Conservation (phyloP, 2,888 invertebrate species). For the Rhagonycha fulva region DNA sequence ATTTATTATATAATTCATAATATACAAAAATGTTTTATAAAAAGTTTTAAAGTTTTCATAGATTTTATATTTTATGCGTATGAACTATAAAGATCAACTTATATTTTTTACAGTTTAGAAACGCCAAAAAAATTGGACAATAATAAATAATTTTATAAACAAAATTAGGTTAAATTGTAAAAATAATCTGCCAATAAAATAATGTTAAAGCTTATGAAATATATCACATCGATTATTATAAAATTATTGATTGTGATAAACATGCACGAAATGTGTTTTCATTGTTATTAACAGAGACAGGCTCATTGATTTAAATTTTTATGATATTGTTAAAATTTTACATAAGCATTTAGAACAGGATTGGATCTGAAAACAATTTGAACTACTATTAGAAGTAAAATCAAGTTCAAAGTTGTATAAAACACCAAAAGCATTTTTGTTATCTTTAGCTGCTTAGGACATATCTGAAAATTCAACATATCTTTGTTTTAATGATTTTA, state of each 20-base stretch:
- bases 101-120: background rate
- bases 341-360: background rate
- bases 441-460: background rate
- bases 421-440: background rate
- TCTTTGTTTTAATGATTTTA: conserved; percentile 8
- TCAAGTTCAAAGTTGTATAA: background rate
- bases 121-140: background rate
- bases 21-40: background rate
- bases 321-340: background rate
- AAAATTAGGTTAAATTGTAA: conserved; percentile 1
- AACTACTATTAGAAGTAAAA: background rate
- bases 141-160: background rate
- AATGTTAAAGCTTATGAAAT: background rate
- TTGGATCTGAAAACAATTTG: background rate
- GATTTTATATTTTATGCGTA: background rate
- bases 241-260: background rate
- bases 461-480: conserved; percentile 11
- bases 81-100: background rate
- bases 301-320: background rate
- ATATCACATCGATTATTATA: conserved; percentile 1
- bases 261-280: background rate
- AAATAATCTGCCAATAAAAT: background rate
- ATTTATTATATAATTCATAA: background rate
- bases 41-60: background rate
- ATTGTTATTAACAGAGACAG: background rate